phyloP scores from a whole-genome alignment of 2,797 vertebrate species.

The Borostomias antarcticus region DNA sequence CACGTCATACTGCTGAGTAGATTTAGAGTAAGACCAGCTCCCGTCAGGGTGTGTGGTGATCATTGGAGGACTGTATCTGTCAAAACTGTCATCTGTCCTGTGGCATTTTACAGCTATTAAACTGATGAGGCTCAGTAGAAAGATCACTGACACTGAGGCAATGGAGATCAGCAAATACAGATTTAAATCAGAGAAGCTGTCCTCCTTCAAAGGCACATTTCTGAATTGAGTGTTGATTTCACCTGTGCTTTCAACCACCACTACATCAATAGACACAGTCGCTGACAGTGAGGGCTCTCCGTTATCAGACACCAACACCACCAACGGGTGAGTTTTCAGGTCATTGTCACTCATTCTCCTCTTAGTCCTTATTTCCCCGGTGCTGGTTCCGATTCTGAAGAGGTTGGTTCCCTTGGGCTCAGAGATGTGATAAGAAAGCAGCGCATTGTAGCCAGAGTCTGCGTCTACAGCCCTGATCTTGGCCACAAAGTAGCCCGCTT shows the following conservation, averaged over 20 bases:
- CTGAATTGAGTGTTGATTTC: constrained; percentile 78
- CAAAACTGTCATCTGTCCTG: constrained; percentile 59
- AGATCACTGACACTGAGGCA: constrained; percentile 82
- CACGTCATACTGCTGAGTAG: constrained; percentile 70
- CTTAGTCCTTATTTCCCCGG: constrained; percentile 87
- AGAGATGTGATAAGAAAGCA: constrained; percentile 83
- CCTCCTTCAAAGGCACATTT: constrained; percentile 68
- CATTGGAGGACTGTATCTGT: constrained; percentile 52
- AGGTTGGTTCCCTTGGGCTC: constrained; percentile 80
- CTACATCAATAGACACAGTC: constrained; percentile 80
- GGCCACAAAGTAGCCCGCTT: constrained; percentile 84
- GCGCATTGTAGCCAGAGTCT: constrained; percentile 87
- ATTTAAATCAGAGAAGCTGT: constrained; percentile 76
- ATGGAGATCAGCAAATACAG: constrained; percentile 86
- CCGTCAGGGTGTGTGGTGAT: constrained; percentile 68
- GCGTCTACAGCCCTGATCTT: constrained; percentile 88
- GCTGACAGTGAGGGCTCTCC: constrained; percentile 82
- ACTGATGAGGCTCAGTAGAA: constrained; percentile 82
- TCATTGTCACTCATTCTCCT: constrained; percentile 82
- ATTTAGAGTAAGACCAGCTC: constrained; percentile 68
- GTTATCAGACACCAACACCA: constrained; percentile 83
- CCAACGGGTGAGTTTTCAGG: constrained; percentile 76
- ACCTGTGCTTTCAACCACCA: constrained; percentile 81
- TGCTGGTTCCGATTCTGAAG: constrained; percentile 83
- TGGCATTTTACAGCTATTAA: constrained; percentile 83